These are phyloP conservation scores for Scrobipalpa costella DNA, from an alignment of 2,888 invertebrate genomes.

Conservation along the genomic window DNA sequence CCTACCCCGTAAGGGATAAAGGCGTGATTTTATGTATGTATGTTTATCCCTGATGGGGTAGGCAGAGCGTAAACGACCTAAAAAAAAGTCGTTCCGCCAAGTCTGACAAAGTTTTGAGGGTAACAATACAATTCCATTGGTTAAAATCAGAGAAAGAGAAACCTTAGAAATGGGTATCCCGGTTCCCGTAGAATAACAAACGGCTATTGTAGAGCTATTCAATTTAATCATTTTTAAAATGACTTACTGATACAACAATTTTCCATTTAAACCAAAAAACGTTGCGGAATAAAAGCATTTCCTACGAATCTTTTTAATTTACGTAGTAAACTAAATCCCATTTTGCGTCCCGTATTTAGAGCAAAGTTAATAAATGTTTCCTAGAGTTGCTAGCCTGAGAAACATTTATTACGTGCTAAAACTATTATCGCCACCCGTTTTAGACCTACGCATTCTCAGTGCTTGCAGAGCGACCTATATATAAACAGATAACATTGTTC, in stretches of 20 bases:
- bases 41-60: too few relatives aligned
- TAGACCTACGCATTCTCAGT: conserved; percentile 1
- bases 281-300: background rate
- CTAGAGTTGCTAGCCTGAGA: background rate
- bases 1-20: too few relatives aligned
- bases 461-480: background rate
- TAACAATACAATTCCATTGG: too few relatives aligned
- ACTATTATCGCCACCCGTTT: background rate
- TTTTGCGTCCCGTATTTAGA: background rate
- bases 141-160: too few relatives aligned
- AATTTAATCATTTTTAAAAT: too few relatives aligned
- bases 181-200: too few relatives aligned
- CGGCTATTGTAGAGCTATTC: too few relatives aligned
- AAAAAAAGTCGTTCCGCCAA: too few relatives aligned
- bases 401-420: conserved; percentile 7
- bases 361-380: conserved; percentile 6
- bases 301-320: background rate
- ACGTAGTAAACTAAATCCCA: background rate
- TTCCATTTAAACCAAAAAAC: background rate
- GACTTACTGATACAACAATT: background rate
- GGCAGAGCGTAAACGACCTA: too few relatives aligned
- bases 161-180: too few relatives aligned
- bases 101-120: too few relatives aligned
- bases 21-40: too few relatives aligned
- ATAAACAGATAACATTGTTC: conserved; percentile 17